Base-by-base conservation (phyloP, 2,113 vertebrate species). In the Opisthocomus hoazin region DNA sequence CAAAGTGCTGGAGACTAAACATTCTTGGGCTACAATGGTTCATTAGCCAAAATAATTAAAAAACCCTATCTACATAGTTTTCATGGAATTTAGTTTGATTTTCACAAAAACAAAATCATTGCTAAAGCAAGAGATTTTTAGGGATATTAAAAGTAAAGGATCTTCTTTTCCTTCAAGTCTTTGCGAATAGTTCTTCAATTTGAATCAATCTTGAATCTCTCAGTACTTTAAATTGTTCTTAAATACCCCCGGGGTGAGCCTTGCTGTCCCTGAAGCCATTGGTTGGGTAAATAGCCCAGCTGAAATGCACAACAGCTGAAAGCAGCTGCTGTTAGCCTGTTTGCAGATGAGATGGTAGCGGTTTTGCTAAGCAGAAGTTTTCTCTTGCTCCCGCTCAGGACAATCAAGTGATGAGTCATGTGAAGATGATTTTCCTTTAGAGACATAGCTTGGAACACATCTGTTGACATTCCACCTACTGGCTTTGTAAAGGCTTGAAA, bases 1-100 rank as follows among this genome's bases (percentile, higher is more conserved):
- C 15, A 85, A 83, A 93, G 84, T 93, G n/a, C 64, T 90, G 15
- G 66, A 93, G 66, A 85, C 63, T 73, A 94, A 94, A 95, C 69
- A 60, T 85, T 87, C 46, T 50, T 93, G 12, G 27, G 7, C 50
- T 83, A 54, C 11, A 21, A 54, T n/a, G 14, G 14, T 87, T 56
- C 6, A 8, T 79, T 32, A 82, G 39, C 10, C 41, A 70, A 83
- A 96, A 84, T 36, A 74, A 91, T 69, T 84, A 79, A 1, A 71
- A 96, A 89, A 56, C 23, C 5, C 20, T 45, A 10, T 43, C 39
- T 68, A 37, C 18, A 19, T 64, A 46, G 34, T 86, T 27, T 57
- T 89, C 22, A 41, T 16, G 12, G 34, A 65, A 57, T 68, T 83
- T 53, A 63, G 15, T 12, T 82, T 79, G 19, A 76, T 88, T 92